Evolutionary conservation across 1,140 invertebrate genomes (phyloP).

Genomic region (Teleopsis dalmanni): DNA sequence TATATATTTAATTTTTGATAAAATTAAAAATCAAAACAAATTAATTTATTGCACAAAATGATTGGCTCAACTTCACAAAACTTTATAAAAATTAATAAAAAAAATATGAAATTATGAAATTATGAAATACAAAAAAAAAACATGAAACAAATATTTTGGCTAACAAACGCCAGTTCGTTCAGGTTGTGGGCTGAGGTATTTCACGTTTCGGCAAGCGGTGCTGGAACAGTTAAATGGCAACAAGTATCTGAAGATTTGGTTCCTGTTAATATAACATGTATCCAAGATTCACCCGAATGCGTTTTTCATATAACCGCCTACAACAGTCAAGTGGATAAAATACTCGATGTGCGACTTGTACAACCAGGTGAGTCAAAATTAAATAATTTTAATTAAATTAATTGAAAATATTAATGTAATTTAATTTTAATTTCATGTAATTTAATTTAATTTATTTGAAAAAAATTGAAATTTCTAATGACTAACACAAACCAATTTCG

Average conservation of each 20-base stretch:
- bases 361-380: conserved; percentile 73
- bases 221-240: conserved; percentile 90
- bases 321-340: conserved; percentile 97
- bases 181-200: conserved; percentile 97
- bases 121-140: no score
- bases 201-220: conserved; percentile 83
- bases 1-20: no score
- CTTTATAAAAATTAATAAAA: no score
- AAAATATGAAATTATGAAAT: no score
- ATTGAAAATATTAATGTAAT: neutral
- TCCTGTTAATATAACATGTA: conserved; percentile 93
- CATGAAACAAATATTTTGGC: conserved; percentile 29
- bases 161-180: conserved; percentile 45
- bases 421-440: neutral
- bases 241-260: conserved; percentile 96
- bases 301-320: conserved; percentile 97
- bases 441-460: neutral
- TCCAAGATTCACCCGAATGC: conserved; percentile 91
- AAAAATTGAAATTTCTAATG: no score
- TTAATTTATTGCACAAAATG: no score
- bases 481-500: no score
- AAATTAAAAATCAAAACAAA: no score
- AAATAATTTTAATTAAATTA: neutral
- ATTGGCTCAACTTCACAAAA: no score
- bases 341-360: conserved; percentile 89